Evolutionary conservation across 2,113 vertebrate species (phyloP).

Genomic region (Calidris pygmaea): DNA sequence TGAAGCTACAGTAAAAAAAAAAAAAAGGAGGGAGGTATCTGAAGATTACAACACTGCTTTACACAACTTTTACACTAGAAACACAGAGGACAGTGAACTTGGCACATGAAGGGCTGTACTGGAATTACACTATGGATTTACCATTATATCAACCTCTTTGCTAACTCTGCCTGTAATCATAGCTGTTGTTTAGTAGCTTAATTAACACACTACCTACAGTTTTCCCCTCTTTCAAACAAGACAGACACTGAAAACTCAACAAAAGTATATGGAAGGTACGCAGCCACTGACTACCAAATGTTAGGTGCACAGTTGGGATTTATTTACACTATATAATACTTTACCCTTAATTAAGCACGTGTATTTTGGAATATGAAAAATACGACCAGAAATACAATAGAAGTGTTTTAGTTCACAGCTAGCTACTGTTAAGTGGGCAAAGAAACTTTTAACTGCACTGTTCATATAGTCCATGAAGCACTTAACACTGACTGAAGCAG

Average conservation of each 20-base stretch:
- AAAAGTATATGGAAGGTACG: not conserved
- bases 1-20: not conserved
- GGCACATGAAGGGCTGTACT: not conserved
- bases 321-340: not conserved
- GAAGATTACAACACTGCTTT: not conserved
- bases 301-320: not conserved
- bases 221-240: not conserved
- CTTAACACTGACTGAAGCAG: not conserved
- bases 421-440: not conserved
- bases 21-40: conserved; percentile 32
- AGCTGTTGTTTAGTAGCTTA: not conserved
- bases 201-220: not conserved
- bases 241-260: not conserved
- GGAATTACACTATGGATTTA: not conserved
- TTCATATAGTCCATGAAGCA: not conserved
- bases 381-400: not conserved
- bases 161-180: not conserved
- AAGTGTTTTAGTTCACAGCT: not conserved
- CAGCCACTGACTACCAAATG: not conserved
- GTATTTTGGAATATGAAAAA: not conserved
- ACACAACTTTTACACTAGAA: not conserved
- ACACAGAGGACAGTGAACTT: not conserved
- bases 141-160: not conserved
- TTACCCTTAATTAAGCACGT: not conserved
- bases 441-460: not conserved